These are phyloP conservation scores for Oreochromis spilurus DNA, from an alignment of 2,113 vertebrate species.

Conservation along the genomic window DNA sequence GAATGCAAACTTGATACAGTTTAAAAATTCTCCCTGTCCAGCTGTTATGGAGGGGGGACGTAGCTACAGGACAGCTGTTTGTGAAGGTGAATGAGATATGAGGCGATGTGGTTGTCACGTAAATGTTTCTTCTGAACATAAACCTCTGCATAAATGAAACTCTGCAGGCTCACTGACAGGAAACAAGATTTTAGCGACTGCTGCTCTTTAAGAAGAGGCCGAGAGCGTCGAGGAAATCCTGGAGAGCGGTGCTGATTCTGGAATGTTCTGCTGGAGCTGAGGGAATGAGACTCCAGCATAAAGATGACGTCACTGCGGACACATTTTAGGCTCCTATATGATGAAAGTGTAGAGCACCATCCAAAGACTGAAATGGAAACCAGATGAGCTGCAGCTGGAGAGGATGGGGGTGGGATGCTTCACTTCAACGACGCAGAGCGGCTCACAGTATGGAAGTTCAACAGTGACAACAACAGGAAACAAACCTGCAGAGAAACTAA, in stretches of 20 bases:
- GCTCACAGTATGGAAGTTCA: background rate
- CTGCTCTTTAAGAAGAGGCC: background rate
- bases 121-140: too few relatives aligned
- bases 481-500: background rate
- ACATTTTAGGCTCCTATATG: background rate
- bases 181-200: background rate
- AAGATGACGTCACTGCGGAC: background rate
- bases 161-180: background rate
- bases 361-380: background rate
- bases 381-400: background rate
- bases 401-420: background rate
- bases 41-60: background rate
- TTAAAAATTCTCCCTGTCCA: background rate
- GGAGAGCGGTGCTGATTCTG: background rate
- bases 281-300: background rate
- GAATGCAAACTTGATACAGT: background rate
- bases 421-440: too few relatives aligned
- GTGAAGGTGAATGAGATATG: too few relatives aligned
- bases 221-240: background rate
- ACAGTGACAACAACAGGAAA: background rate
- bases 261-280: background rate
- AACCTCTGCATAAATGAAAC: background rate
- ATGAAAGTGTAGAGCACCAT: background rate
- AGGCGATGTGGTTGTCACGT: too few relatives aligned
- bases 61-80: background rate